phyloP scores from a whole-genome alignment of 2,113 vertebrate species.

The Lonchura striata region DNA sequence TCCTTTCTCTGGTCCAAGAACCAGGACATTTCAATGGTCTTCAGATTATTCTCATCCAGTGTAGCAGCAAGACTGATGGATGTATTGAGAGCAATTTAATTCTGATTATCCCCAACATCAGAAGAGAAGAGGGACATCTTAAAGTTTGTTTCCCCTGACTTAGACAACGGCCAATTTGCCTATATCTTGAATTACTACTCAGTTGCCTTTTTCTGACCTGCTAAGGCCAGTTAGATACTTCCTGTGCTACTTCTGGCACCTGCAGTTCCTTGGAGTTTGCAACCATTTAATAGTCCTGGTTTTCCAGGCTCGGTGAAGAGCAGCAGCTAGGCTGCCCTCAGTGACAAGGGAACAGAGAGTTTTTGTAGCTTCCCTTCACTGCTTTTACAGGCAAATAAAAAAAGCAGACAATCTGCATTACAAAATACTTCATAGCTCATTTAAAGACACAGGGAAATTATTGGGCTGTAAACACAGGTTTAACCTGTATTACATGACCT shows the following conservation, averaged over 20 bases:
- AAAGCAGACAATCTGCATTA: not conserved
- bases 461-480: slow-evolving; percentile 17
- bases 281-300: not conserved
- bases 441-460: slow-evolving; percentile 11
- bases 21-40: not conserved
- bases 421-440: slow-evolving; percentile 5
- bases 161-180: not conserved
- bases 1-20: not conserved
- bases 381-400: slow-evolving; percentile 32
- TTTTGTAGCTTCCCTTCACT: slow-evolving; percentile 11
- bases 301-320: not conserved
- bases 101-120: not conserved
- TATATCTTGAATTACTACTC: not conserved
- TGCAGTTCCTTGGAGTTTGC: not conserved
- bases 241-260: not conserved
- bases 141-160: accelerated
- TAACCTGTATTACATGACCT: slow-evolving; percentile 1
- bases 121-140: not conserved
- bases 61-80: not conserved
- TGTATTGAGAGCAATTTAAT: not conserved
- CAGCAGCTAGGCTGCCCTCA: not conserved
- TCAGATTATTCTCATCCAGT: not conserved
- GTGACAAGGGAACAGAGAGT: not conserved
- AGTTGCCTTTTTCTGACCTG: not conserved
- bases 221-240: not conserved